Evolutionary conservation across 2,888 invertebrate genomes (phyloP).

Genomic region (Cerceris rybyensis): DNA sequence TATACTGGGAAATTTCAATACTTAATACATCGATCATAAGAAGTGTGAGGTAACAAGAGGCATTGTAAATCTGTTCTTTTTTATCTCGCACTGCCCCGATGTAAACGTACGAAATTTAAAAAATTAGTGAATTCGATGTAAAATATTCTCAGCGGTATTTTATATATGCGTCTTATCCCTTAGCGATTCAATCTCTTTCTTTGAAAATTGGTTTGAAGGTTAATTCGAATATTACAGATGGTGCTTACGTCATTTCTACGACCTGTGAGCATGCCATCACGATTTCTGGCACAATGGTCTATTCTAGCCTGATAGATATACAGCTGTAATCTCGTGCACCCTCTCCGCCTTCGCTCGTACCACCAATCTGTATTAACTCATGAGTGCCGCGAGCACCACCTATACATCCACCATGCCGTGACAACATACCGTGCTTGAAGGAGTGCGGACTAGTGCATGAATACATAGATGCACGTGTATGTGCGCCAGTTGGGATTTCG

Average conservation of each 20-base stretch:
- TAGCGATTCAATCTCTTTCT: background rate
- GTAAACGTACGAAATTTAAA: no score
- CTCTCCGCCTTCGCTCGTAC: conserved; percentile 23
- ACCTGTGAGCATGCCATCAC: conserved; percentile 73
- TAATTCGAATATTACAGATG: conserved; percentile 69
- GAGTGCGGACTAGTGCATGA: conserved; percentile 46
- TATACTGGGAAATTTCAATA: no score
- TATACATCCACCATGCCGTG: conserved; percentile 45
- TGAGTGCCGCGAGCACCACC: conserved; percentile 56
- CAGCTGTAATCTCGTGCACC: conserved; percentile 70
- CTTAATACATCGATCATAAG: no score
- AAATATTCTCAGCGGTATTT: no score
- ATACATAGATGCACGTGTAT: conserved; percentile 50
- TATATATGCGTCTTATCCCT: background rate
- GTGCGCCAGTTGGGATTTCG: conserved; percentile 32
- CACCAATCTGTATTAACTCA: conserved; percentile 69
- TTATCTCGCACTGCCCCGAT: no score
- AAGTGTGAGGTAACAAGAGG: no score
- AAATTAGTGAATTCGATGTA: no score
- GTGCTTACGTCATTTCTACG: conserved; percentile 45
- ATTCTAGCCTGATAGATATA: conserved; percentile 79
- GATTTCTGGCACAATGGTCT: conserved; percentile 78
- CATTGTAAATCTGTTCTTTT: no score
- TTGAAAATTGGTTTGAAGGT: conserved; percentile 53
- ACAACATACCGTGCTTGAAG: conserved; percentile 37